Percentiles rank a stretch among this genome's conserved stretches.
Conservation (phyloP, 2,888 invertebrate genomes). For the Cheilosia soror region DNA sequence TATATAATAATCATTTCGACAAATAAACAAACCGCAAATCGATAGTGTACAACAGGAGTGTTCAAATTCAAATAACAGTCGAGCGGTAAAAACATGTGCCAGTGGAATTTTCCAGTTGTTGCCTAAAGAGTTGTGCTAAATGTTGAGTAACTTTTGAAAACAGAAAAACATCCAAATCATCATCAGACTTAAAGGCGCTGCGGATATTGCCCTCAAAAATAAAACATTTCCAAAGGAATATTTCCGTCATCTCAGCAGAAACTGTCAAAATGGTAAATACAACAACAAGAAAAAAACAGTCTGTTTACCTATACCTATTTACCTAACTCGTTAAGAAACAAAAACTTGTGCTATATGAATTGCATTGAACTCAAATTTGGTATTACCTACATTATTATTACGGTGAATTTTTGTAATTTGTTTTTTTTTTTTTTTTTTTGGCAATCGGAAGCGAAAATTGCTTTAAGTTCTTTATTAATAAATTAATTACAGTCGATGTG, state of each 20-base stretch:
- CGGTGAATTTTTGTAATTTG: no score
- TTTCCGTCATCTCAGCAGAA: slow-evolving; percentile 58
- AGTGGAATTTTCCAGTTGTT: slow-evolving; percentile 34
- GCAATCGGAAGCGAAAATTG: slow-evolving; percentile 45
- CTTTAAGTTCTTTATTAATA: slow-evolving; percentile 57
- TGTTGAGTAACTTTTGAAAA: slow-evolving; percentile 32
- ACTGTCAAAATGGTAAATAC: slow-evolving; percentile 67
- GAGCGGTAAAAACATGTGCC: slow-evolving; percentile 50
- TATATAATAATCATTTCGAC: neutral
- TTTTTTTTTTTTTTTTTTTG: neutral
- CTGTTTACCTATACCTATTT: slow-evolving; percentile 20
- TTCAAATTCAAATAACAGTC: slow-evolving; percentile 23
- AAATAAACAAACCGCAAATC: slow-evolving; percentile 53
- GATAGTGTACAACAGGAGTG: slow-evolving; percentile 26
- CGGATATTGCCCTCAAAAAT: slow-evolving; percentile 68
- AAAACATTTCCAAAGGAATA: slow-evolving; percentile 52
- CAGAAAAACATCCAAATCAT: slow-evolving; percentile 8
- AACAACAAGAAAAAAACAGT: slow-evolving; percentile 8
- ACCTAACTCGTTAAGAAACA: neutral
- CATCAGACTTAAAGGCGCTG: slow-evolving; percentile 31
- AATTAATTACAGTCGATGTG: slow-evolving; percentile 52
- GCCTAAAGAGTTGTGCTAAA: slow-evolving; percentile 1
- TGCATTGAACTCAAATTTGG: slow-evolving; percentile 19
- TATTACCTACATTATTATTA: neutral
- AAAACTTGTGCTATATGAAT: slow-evolving; percentile 3